Conservation (phyloP, 2,113 vertebrate genomes). For the Paratilapia polleni region DNA sequence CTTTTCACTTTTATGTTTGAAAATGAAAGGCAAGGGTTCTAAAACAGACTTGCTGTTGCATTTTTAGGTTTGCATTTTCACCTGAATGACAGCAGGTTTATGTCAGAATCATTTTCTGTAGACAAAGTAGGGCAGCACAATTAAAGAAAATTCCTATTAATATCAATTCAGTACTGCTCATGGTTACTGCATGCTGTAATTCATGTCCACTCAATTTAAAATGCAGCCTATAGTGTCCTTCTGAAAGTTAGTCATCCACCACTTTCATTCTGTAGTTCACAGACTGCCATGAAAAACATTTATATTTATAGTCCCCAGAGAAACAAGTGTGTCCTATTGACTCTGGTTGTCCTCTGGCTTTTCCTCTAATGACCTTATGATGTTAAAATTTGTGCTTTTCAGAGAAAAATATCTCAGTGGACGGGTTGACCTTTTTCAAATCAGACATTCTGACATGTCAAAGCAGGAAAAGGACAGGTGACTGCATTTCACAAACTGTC, state of each 20-base stretch:
- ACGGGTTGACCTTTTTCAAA: background rate
- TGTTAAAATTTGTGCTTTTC: background rate
- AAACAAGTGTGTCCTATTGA: background rate
- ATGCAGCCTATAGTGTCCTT: background rate
- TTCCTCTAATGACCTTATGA: background rate
- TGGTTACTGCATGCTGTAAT: no score
- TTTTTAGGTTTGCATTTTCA: background rate
- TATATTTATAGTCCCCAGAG: background rate
- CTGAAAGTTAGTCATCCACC: background rate
- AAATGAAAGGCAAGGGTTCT: background rate
- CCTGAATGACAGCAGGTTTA: background rate
- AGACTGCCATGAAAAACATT: background rate
- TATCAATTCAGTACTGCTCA: background rate
- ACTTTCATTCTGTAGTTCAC: background rate
- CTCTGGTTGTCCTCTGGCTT: background rate
- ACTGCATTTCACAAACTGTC: background rate
- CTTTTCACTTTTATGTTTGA: constrained; percentile 2
- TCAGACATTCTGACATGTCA: background rate
- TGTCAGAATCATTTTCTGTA: background rate
- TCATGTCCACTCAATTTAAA: background rate
- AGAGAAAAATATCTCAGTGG: background rate
- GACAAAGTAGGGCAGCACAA: background rate
- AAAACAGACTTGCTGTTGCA: background rate
- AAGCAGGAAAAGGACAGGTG: background rate
- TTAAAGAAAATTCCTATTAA: background rate